Base-by-base conservation (phyloP, 2,113 vertebrate genomes). In the Malurus melanocephalus region DNA sequence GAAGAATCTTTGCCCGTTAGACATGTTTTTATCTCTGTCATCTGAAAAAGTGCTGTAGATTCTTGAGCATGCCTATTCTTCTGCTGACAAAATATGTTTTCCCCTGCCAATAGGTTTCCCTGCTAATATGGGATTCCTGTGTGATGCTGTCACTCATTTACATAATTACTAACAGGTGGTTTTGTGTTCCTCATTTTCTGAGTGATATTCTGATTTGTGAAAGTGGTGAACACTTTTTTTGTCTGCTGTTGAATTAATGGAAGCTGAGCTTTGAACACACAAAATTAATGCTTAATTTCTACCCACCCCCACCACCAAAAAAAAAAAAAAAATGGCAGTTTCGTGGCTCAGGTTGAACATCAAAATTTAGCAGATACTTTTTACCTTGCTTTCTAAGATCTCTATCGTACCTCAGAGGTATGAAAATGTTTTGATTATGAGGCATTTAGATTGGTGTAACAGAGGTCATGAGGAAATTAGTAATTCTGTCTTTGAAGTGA, bases 131-230 rank as follows among this genome's bases (percentile, higher is more conserved):
- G 72, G 89, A 90, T 90, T 94, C 87, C 71, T 87, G 11, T 89
- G 56, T 83, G 82, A 85, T 89, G 60, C 79, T 85, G 59, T 94
- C 72, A 85, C 27, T 89, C 62, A 80, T 85, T 94, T 89, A 32
- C 80, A 86, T 88, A 93, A 86, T 83, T 94, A 74, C 84, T 93
- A 83, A 86, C 89, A 84, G 90, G 65, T 78, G 67, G 72, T 61
- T 92, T 83, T 78, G 43, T 85, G 28, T 72, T 89, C 57, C 23
- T 88, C 66, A 38, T 89, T 94, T 88, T 89, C 76, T 88, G 33
- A 68, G 46, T 65, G 53, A 62, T 81, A 76, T 19, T 84, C 42
- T 1, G 11, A 71, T 87, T 80, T 77, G 16, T 57, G 20, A 49
- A 87, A 85, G 23, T 18, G 38, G 1, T 80, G 49, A 89, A 73